Evolutionary conservation across 2,888 invertebrate genomes (phyloP).

Genomic region (Cotesia congregata): DNA sequence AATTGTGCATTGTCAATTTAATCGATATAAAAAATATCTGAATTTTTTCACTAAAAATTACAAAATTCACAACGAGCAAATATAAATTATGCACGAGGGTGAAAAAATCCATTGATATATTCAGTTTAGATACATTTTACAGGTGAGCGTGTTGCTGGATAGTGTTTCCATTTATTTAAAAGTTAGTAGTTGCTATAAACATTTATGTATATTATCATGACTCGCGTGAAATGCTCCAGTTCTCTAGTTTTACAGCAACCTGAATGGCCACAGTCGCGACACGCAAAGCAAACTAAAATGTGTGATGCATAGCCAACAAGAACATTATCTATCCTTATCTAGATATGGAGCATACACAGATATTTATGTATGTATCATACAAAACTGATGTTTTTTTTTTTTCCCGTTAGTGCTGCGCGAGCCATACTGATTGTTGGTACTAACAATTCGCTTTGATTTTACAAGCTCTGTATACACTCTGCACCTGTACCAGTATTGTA

Average conservation of each 20-base stretch:
- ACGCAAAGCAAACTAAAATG: conserved; percentile 36
- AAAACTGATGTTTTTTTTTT: background rate
- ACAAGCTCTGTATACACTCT: background rate
- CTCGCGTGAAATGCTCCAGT: conserved; percentile 48
- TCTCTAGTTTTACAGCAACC: conserved; percentile 35
- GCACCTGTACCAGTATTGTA: no score
- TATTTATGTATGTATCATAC: conserved; percentile 17
- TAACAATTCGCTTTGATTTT: conserved; percentile 18
- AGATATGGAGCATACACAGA: background rate
- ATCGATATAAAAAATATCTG: no score
- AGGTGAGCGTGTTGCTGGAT: background rate
- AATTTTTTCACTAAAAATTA: no score
- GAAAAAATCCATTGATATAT: conserved; percentile 9
- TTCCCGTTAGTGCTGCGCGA: conserved; percentile 36
- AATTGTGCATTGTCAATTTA: no score
- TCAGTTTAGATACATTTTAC: background rate
- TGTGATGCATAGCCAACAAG: conserved; percentile 24
- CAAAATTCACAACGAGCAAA: no score
- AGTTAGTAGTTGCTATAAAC: conserved; percentile 4
- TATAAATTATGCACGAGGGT: background rate
- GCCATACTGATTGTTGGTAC: background rate
- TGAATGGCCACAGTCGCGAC: conserved; percentile 50
- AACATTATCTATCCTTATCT: background rate
- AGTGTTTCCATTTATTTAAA: background rate
- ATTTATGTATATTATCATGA: conserved; percentile 42